Base-by-base conservation (phyloP, 2,113 vertebrate species). In the Seriola rivoliana region DNA sequence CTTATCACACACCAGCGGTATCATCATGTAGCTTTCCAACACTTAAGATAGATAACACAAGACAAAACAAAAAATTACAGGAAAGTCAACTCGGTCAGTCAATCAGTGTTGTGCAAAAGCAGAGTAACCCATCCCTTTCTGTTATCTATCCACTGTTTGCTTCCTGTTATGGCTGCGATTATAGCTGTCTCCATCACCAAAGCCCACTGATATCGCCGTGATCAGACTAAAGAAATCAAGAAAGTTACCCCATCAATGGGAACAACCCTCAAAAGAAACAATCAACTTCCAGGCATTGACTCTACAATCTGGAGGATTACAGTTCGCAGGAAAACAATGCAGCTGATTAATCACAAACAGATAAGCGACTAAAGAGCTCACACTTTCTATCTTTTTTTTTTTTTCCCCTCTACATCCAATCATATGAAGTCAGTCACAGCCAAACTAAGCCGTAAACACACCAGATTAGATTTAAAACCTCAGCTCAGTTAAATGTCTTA, bases 281-380 rank as follows among this genome's bases (percentile, higher is more conserved):
- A 72, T 90, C 78, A 76, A 60, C 88, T 85, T 75, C 77, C 10
- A 38, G 19, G n/a, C 63, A 62, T 1, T 78, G 60, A 68, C 17
- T 59, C 57, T 2, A 21, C 16, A 38, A 71, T 75, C 60, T 52
- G 66, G 17, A 59, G 46, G 68, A 75, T 85, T 67, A 69, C 68
- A 79, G 55, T 50, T 67, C 78, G 78, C 32, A 54, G 48, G 48
- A 48, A 82, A 74, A 84, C 62, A 85, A 76, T 75, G 74, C 12
- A 63, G n/a, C 52, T 82, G 83, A 90, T 87, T 78, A 84, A 85
- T 69, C 42, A 54, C 42, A 25, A 25, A 81, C 54, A 82, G 82
- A 88, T 85, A 80, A 74, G 71, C 62, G 2, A 67, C 65, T 42
- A 71, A 71, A 84, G 23, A 74, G 69, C 75, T 72, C 64, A 46